Evolutionary conservation across 2,113 vertebrate species (phyloP).

Genomic region (Myiopsitta monachus): DNA sequence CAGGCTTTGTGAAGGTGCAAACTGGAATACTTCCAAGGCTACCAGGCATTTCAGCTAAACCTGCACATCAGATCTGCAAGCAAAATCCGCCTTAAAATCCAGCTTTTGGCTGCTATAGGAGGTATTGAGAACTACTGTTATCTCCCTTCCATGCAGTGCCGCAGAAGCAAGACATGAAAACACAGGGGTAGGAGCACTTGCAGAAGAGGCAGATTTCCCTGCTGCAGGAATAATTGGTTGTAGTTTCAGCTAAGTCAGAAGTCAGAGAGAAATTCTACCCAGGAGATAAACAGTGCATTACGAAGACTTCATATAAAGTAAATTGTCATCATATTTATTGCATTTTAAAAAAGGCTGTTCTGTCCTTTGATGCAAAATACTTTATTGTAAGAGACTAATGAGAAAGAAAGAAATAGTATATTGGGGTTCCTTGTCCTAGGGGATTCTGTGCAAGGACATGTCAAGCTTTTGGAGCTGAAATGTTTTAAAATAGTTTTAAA

Average conservation of each 20-base stretch:
- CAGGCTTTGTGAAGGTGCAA: neutral
- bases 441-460: neutral
- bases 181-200: neutral
- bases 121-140: neutral
- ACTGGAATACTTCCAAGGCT: neutral
- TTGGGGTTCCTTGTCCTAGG: neutral
- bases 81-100: neutral
- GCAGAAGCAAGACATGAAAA: neutral
- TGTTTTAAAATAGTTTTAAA: neutral
- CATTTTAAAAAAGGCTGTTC: neutral
- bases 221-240: neutral
- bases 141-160: neutral
- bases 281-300: constrained; percentile 4
- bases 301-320: neutral
- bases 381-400: neutral
- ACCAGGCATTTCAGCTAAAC: neutral
- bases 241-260: neutral
- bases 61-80: neutral
- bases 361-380: neutral
- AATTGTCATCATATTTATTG: neutral
- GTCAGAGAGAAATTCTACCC: neutral
- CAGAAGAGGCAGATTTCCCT: neutral
- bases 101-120: neutral
- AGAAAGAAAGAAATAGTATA: neutral
- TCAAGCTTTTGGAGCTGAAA: neutral